Base-by-base conservation (phyloP, 1,140 invertebrate species). In the Dryas iulia region DNA sequence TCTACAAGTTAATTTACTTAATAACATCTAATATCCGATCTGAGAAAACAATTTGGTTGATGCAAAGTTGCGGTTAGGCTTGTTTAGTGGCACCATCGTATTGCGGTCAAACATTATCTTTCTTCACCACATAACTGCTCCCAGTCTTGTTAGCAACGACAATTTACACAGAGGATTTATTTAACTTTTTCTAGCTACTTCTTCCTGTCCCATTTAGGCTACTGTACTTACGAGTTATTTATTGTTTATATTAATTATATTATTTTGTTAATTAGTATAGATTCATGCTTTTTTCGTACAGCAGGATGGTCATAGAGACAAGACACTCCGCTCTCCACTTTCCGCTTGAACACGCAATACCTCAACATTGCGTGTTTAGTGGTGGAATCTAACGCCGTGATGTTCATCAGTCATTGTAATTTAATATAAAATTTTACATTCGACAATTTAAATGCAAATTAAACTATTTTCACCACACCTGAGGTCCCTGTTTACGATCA, bases 21-120 rank as follows among this genome's bases (percentile, higher is more conserved):
- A 47, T n/a, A 25, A 54, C 53, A 8, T 24, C 28, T 65, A 33
- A 33, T 60, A 39, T 14, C 53, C 30, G 54, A 64, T 71, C 60
- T 47, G 25, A 39, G 25, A n/a, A 60, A 21, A 56, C 56, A 52
- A 67, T 67, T 60, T 61, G 35, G 18, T 65, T 60, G 21, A 64
- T 69, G 59, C 60, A 62, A 14, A 65, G 39, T 61, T 81, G 73
- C 65, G 73, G 75, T 73, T 63, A 76, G 66, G 25, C 79, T 81
- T 77, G 73, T 87, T 83, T 74, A 78, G 77, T 78, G 58, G 66
- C 62, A 74, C 80, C 76, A 75, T 75, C 81, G 75, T 81, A 68
- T 82, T 83, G 81, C 67, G 81, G 85, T 87, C 70, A 71, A 74
- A 79, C 75, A 86, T 86, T 86, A 88, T 82, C 77, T 76, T 65